Base-by-base conservation (phyloP, 1,140 invertebrate genomes). In the Trypoxylus dichotomus region DNA sequence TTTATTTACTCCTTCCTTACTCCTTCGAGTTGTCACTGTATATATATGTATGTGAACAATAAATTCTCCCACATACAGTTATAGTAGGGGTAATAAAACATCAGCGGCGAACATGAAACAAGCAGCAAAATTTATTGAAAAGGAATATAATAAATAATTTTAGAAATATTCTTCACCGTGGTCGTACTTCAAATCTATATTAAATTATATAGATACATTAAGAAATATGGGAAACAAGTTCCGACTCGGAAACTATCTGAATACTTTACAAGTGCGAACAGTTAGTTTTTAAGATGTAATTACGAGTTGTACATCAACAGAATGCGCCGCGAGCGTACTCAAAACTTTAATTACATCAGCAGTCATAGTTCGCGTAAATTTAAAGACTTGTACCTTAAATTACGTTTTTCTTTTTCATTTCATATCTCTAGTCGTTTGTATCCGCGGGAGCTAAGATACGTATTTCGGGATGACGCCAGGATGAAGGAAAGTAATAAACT, bases 111-210 rank as follows among this genome's bases (percentile, higher is more conserved):
- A 68, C 60, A 25, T 24, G 60, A 29, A 24, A 68, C 21, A 24
- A 68, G 21, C 7, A 58, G 47, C 21, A 58, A 27, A 68, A 68
- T 68, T 68, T 68, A 68, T 68, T 68, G 24, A 68, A 68, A 25
- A 29, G 24, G 27, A 29, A 29, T 68, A 29, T 68, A 68, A 68
- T 68, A 68, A 68, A 68, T 68, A 68, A 68, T 68, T 5, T 25
- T 19, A 68, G 60, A 68, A 29, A 68, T 68, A 68, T 68, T 68
- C 24, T 7, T 27, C 1, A 24, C 60, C 7, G 60, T 3, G 13
- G 24, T 68, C 60, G 25, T 68, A 68, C 27, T 29, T 68, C 27
- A 68, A 27, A 13, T 25, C 27, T 68, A 68, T 10, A 68, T 68
- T 25, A 29, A 29, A 68, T 68, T 68, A 27, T n/a, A n/a, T 24